phyloP scores from a whole-genome alignment of 2,113 vertebrate genomes.

The Thinocorus orbignyianus region DNA sequence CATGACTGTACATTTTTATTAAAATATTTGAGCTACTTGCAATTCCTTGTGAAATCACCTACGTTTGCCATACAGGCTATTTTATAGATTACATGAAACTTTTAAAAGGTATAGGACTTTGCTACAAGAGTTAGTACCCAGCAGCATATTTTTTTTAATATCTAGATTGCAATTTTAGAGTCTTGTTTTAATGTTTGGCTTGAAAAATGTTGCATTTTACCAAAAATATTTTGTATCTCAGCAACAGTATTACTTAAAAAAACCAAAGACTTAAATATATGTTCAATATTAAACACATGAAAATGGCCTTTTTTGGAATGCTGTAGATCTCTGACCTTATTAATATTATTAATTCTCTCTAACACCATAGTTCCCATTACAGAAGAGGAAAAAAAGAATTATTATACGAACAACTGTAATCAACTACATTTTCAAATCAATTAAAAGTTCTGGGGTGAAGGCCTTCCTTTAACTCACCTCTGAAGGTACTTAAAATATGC shows the following conservation, averaged over 20 bases:
- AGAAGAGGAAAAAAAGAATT: conserved; percentile 9
- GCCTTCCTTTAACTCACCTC: conserved; percentile 31
- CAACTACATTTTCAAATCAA: conserved; percentile 59
- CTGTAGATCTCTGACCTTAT: conserved; percentile 38
- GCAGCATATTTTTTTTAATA: neutral
- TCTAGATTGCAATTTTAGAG: neutral
- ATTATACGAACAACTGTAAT: conserved; percentile 21
- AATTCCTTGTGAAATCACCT: neutral
- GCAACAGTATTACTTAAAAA: conserved; percentile 23
- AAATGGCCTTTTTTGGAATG: conserved; percentile 28
- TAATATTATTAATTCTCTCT: conserved; percentile 48
- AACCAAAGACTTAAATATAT: neutral
- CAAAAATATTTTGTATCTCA: conserved; percentile 5
- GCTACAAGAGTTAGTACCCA: neutral
- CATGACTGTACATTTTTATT: neutral
- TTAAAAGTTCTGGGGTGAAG: conserved; percentile 35
- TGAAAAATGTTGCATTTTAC: neutral
- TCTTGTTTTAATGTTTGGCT: conserved; percentile 19
- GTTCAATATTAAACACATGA: conserved; percentile 40
- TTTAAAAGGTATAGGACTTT: conserved; percentile 7
- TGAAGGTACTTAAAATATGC: conserved; percentile 8
- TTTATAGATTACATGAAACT: neutral
- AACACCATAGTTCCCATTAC: conserved; percentile 36
- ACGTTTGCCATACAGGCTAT: neutral
- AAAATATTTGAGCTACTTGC: neutral